Evolutionary conservation across 1,140 invertebrate species (phyloP), one percentile per base, ranked within the genome.

Genomic region (Acyrthosiphon pisum): DNA sequence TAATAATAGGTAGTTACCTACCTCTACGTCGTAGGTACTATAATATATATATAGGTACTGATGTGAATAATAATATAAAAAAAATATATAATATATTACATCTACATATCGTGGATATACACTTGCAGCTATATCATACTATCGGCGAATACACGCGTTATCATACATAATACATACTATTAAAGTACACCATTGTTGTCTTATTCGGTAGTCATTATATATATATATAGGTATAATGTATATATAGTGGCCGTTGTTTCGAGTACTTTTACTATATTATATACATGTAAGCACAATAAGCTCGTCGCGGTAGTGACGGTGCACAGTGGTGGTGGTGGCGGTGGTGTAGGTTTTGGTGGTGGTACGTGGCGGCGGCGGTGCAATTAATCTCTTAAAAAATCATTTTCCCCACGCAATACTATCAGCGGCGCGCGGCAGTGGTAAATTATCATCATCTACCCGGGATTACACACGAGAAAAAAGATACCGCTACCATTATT

Each of bases 351-450:
- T 41, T 2, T 2, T 14, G 30, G 30, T 1, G 60, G 30, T 68
- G 26, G 11, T 9, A 26, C 1, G 26, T 26, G 9, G 60, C 9
- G 30, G 30, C 14, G 26, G 44, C 26, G 86, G 87, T 8, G 50
- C 88, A 89, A 89, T 89, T 89, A 89, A 89, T 89, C 88, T 89
- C 48, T 89, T 89, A 53, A 89, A 89, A 89, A 89, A 89, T 89
- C 88, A 89, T 89, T 89, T 89, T 53, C 37, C 88, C 88, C 41
- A 6, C 88, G 48, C 88, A 89, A 89, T 37, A 89, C 88, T 41
- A 89, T 56, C 89, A 30, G 89, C 89, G 88, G 46, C 60, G 46
- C 60, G 30, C 23, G 53, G 35, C 9, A 56, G 53, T n/a, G 89
- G 89, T 90, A 90, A 90, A 90, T 90, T 90, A 90, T 90, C 89